Evolutionary conservation across 2,797 vertebrate genomes (phyloP), one percentile per base, ranked within the genome.

Genomic region (Rhynchonycteris naso): DNA sequence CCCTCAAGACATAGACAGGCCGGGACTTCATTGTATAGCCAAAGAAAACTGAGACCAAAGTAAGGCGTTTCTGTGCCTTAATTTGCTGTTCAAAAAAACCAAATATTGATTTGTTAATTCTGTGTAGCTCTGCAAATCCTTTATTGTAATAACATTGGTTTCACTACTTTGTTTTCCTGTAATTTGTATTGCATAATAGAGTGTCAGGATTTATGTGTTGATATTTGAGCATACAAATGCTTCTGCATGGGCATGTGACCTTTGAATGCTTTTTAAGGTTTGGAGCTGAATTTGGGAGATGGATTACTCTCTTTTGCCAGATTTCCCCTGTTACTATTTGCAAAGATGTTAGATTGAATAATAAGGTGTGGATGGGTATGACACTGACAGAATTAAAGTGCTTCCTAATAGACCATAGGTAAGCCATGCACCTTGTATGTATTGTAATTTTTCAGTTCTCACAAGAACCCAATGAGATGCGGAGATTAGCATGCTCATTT

Each of bases 231-330:
- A 30, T 56, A 14, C 68, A 74, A 61, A n/a, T 50, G 69, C 74
- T 88, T 76, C 61, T 84, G 7, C 28, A 0, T 56, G 56, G 85
- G 28, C 5, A 1, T 16, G 35, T 76, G 54, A 21, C 75, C 26
- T 89, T 22, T n/a, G 69, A 35, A 9, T 76, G 0, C 71, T 97
- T 96, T 59, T 65, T 91, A 88, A 86, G 59, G 16, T 93, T 58
- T 93, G 80, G 66, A 85, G 59, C 43, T 86, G 11, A 72, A 72
- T 69, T 96, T 90, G 89, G 72, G 52, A 21, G 26, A 30, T 47
- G 12, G 74, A 21, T 95, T 74, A 14, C 85, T 90, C 28, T 86
- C 28, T 88, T 50, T 95, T 69, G 66, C 43, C 33, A 52, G 5
- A 28, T 61, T 24, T 79, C 52, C 35, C 24, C 16, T 50, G 5